Base-by-base conservation (phyloP, 2,113 vertebrate species). In the Suncus etruscus region DNA sequence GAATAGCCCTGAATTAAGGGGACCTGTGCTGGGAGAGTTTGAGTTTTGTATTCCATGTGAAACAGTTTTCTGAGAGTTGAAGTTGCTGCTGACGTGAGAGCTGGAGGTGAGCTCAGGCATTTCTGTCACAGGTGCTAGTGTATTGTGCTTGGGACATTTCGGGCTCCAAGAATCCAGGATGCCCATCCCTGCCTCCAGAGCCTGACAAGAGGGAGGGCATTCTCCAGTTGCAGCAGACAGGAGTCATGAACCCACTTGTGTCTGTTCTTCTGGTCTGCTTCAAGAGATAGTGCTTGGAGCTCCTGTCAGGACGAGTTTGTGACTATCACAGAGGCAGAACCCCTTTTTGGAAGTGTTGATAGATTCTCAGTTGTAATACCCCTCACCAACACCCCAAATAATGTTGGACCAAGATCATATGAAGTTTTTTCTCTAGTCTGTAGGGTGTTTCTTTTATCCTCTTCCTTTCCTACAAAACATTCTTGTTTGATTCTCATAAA, bases 1-100 rank as follows among this genome's bases (percentile, higher is more conserved):
- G 70, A 58, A 51, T 11, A 1, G 58, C 77, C 77, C 69, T 83
- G 29, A n/a, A 81, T 45, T 39, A 3, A 39, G 39, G 39, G 39
- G 39, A 12, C 39, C 39, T 76, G 72, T 76, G 83, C 85, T 63
- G 20, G 86, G 80, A 54, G 69, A 70, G 25, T 91, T 83, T 63
- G 50, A 22, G 54, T 94, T 81, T 85, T 73, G 47, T 45, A 3
- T 87, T 92, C 66, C 50, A 22, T 54, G 63, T 11, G 68, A 48
- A 32, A 24, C 48, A 58, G 48, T 58, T 85, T 90, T 85, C 79
- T 31, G 18, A 45, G 75, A 83, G 24, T 20, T 16, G 11, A 87
- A 25, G 51, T 70, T 63, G 27, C 31, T 76, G 47, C 76, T 83
- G 12, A 51, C 47, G 25, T 31, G 39, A 11, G 11, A 2, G 7